These are phyloP conservation scores for Lasiurus borealis DNA, from an alignment of 2,113 vertebrate species.

Conservation along the genomic window DNA sequence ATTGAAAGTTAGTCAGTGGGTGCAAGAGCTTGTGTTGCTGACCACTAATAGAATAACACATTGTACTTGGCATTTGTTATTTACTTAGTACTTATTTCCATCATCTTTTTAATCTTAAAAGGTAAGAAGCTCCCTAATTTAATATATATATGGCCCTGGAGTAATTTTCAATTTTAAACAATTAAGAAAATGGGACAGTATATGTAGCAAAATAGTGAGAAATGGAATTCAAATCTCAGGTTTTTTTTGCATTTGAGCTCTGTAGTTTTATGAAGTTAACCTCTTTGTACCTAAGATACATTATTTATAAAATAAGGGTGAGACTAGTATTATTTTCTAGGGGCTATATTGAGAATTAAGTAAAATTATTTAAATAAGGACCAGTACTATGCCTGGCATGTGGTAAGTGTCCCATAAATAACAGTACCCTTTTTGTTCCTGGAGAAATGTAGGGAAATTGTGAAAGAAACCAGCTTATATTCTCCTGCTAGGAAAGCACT, in stretches of 20 bases:
- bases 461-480: not conserved
- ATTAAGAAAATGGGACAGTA: slow-evolving; percentile 26
- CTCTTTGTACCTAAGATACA: slow-evolving; percentile 14
- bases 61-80: not conserved
- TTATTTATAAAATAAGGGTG: slow-evolving; percentile 36
- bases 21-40: not conserved
- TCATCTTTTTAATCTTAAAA: not conserved
- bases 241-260: slow-evolving; percentile 48
- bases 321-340: not conserved
- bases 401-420: not conserved
- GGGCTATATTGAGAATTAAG: not conserved
- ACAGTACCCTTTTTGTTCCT: not conserved
- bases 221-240: slow-evolving; percentile 5
- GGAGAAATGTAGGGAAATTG: not conserved
- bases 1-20: not conserved
- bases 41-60: not conserved
- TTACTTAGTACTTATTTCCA: not conserved
- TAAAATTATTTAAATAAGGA: slow-evolving; percentile 5
- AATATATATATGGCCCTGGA: not conserved
- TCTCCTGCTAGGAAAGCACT: not conserved
- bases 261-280: slow-evolving; percentile 35
- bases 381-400: not conserved
- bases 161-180: slow-evolving; percentile 54
- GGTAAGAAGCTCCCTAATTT: not conserved
- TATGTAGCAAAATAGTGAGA: slow-evolving; percentile 5